Base-by-base conservation (phyloP, 2,797 vertebrate genomes). In the Oreonectes daqikongensis region DNA sequence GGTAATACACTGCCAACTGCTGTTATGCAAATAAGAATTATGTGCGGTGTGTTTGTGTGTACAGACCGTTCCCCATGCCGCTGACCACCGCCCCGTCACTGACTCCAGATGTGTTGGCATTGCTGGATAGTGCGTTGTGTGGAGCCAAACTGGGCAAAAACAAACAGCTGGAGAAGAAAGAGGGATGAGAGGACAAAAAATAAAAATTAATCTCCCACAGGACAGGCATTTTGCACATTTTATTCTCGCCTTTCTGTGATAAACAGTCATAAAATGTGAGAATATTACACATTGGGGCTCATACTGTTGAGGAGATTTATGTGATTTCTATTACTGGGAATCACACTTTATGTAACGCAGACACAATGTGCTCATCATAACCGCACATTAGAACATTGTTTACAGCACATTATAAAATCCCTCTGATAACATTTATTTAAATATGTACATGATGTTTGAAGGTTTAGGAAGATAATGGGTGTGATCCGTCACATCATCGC, bases 101-200 rank as follows among this genome's bases (percentile, higher is more conserved):
- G 65, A 98, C 94, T 4, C 95, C 94, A 2, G 96, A 95, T 30
- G 94, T 88, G 59, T 94, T 95, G n/a, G 95, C 90, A 78, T 95
- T 97, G 86, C 93, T 97, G 82, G 93, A 94, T 32, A 95, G 93
- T 1, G 94, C 95, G 7, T 99, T 99, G 84, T 98, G 97, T 32
- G 97, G 97, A 55, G 97, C 97, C 90, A 99, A 89, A 79, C 97
- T 99, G 75, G 97, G 97, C 85, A 98, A 90, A 84, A 99, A 99
- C 81, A 99, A 90, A 84, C 97, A 99, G 77, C 97, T 99, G 82
- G 50, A 53, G 79, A 53, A 57, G n/a, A 11, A 44, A 40, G 8
- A 32, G 17, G 12, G 18, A 42, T 48, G 35, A 65, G 52, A 28
- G 18, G 15, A 42, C 11, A 42, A 32, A 15, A 55, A 63, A 35